These are phyloP conservation scores for Cyprinodon brontotheroides DNA, from an alignment of 2,113 vertebrate species.

Conservation along the genomic window DNA sequence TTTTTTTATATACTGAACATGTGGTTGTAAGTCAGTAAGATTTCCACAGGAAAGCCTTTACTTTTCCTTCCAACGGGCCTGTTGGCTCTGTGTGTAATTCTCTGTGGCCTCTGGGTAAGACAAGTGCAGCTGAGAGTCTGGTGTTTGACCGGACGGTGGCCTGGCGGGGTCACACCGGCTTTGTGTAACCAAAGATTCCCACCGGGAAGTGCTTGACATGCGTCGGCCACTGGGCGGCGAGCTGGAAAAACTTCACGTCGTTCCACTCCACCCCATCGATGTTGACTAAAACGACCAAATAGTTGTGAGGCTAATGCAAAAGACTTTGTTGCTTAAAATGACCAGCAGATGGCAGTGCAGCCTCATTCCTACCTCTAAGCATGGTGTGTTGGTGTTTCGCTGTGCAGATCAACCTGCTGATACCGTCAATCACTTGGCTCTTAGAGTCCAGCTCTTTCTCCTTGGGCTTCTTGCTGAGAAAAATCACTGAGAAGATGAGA, in stretches of 20 bases:
- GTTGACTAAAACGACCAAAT: constrained; percentile 73
- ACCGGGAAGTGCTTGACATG: constrained; percentile 90
- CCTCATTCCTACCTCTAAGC: constrained; percentile 81
- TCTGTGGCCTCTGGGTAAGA: constrained; percentile 52
- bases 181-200: constrained; percentile 87
- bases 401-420: constrained; percentile 91
- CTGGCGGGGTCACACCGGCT: constrained; percentile 72
- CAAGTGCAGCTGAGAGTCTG: constrained; percentile 60
- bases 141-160: constrained; percentile 14
- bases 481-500: constrained; percentile 81
- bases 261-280: constrained; percentile 92
- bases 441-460: constrained; percentile 91
- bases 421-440: constrained; percentile 91
- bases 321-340: not conserved
- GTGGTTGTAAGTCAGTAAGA: constrained; percentile 60
- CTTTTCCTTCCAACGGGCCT: constrained; percentile 28
- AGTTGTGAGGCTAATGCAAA: not conserved
- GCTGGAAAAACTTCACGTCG: constrained; percentile 92
- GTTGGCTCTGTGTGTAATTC: constrained; percentile 39
- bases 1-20: constrained; percentile 54
- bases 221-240: constrained; percentile 90
- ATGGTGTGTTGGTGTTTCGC: constrained; percentile 93
- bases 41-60: constrained; percentile 82
- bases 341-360: constrained; percentile 58
- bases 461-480: constrained; percentile 91